Percentiles rank a stretch among this genome's conserved stretches.
Evolutionary conservation across 2,113 vertebrate species (phyloP).

Genomic region (Hippopotamus amphibius): DNA sequence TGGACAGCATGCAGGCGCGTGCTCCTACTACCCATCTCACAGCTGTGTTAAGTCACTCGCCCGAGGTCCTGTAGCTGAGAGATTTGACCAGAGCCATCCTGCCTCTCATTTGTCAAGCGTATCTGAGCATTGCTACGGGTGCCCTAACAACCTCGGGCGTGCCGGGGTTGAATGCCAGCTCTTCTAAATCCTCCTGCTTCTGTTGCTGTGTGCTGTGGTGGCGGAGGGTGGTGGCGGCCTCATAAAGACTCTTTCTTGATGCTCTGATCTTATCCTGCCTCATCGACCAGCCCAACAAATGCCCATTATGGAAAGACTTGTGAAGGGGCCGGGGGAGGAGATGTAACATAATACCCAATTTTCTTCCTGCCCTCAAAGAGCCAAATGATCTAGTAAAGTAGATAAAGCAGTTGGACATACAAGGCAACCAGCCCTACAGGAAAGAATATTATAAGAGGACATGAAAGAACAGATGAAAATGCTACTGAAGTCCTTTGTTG

Average conservation of each 20-base stretch:
- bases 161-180: not conserved
- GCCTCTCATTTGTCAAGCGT: not conserved
- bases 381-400: not conserved
- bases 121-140: not conserved
- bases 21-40: not conserved
- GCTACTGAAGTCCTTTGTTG: not conserved
- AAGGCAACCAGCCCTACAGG: not conserved
- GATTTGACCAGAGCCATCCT: not conserved
- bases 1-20: not conserved
- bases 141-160: not conserved
- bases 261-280: constrained; percentile 47
- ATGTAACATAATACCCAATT: not conserved
- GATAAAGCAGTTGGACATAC: not conserved
- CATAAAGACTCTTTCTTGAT: constrained; percentile 42
- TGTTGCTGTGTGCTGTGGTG: not conserved
- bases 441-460: not conserved
- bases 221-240: not conserved
- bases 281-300: constrained; percentile 46
- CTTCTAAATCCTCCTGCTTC: not conserved
- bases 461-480: not conserved
- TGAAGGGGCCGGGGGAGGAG: not conserved
- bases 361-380: constrained; percentile 39
- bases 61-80: not conserved
- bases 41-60: not conserved
- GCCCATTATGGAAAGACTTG: constrained; percentile 49